These are phyloP conservation scores for Menidia beryllina DNA, from an alignment of 2,113 vertebrate genomes.

Conservation along the genomic window DNA sequence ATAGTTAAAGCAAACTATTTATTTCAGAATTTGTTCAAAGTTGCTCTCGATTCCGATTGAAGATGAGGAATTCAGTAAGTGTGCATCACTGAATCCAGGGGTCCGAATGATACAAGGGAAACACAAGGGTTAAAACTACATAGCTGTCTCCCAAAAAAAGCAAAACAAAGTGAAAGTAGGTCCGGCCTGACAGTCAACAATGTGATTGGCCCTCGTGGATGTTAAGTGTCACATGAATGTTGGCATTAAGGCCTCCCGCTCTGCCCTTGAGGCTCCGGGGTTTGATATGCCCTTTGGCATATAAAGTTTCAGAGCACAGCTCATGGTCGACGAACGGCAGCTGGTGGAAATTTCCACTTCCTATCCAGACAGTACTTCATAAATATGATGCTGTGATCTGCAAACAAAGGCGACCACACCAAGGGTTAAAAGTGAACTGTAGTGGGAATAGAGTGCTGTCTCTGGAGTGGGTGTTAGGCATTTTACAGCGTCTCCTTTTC, in stretches of 20 bases:
- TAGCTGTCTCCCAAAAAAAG: conserved; percentile 1
- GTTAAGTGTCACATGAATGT: conserved; percentile 26
- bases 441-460: too few species aligned
- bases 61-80: too few species aligned
- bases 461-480: neutral
- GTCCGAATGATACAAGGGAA: too few species aligned
- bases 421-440: too few species aligned
- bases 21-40: too few species aligned
- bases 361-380: conserved; percentile 59
- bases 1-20: conserved; percentile 35
- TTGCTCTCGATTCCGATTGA: too few species aligned
- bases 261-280: conserved; percentile 62
- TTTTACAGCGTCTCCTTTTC: conserved; percentile 1
- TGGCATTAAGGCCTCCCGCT: conserved; percentile 14
- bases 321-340: conserved; percentile 50
- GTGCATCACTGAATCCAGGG: too few species aligned
- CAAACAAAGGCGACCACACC: too few species aligned
- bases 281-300: conserved; percentile 75
- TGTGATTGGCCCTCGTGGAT: conserved; percentile 1
- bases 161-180: neutral
- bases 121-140: too few species aligned
- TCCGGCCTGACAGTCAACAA: conserved; percentile 4
- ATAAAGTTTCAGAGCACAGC: conserved; percentile 80
- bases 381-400: conserved; percentile 45
- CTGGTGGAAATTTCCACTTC: conserved; percentile 85